Evolutionary conservation across 2,888 invertebrate genomes (phyloP).

Genomic region (Drosophila quinaria): DNA sequence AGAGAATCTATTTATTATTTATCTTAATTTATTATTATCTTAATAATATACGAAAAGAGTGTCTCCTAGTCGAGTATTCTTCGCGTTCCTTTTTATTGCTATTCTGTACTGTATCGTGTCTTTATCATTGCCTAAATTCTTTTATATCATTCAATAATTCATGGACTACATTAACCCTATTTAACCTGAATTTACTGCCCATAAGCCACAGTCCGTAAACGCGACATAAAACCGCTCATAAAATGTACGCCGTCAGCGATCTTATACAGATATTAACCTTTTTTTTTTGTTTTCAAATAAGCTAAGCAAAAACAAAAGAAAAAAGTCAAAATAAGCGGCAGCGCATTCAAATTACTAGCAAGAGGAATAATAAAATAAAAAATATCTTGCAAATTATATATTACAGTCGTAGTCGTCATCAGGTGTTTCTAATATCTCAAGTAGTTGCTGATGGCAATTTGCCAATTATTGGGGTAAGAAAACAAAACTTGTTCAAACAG

Average conservation of each 20-base stretch:
- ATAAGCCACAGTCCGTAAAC: constrained; percentile 47
- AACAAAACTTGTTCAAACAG: constrained; percentile 28
- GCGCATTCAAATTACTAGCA: constrained; percentile 28
- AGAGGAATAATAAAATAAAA: constrained; percentile 10
- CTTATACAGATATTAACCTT: constrained; percentile 70
- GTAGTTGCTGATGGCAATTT: constrained; percentile 57
- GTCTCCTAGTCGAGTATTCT: background rate
- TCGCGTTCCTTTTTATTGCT: background rate
- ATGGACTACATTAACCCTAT: constrained; percentile 63
- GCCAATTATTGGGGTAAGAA: constrained; percentile 42
- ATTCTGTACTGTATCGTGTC: background rate
- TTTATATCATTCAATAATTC: constrained; percentile 10
- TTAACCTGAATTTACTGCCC: constrained; percentile 60
- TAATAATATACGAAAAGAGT: background rate
- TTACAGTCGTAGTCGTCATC: constrained; percentile 35
- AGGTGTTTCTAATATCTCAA: constrained; percentile 59
- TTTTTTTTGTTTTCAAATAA: constrained; percentile 56
- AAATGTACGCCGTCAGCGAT: constrained; percentile 42
- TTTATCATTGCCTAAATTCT: constrained; percentile 1
- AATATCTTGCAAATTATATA: constrained; percentile 60
- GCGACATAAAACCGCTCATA: constrained; percentile 48
- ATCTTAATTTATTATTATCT: no score
- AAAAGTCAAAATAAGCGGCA: constrained; percentile 7
- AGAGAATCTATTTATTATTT: no score
- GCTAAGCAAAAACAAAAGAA: constrained; percentile 24